Evolutionary conservation across 2,797 vertebrate genomes (phyloP), one percentile per base, ranked within the genome.

Genomic region (Fundulus diaphanus): DNA sequence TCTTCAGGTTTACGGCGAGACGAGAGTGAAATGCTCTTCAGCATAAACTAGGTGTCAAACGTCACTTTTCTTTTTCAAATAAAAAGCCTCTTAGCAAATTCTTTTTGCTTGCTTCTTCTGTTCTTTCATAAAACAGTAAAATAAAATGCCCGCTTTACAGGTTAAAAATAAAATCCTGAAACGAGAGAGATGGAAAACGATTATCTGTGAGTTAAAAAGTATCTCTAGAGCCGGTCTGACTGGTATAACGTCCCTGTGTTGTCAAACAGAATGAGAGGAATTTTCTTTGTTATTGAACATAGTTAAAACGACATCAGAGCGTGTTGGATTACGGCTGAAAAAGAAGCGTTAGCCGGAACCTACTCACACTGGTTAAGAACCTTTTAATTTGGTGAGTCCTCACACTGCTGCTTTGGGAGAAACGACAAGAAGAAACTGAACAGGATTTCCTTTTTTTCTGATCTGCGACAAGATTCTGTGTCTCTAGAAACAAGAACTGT

Each of bases 401-500:
- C 56, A 31, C 1, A 24, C 33, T 24, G 33, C 9, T 11, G 1
- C 33, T 35, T 63, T 63, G 18, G 9, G 22, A 37, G 7, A 33
- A 57, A 31, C 15, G 54, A 31, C 27, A 31, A 16, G 54, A 57
- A 31, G 27, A 57, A 16, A 16, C 9, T 11, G 16, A 16, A 20
- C 16, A n/a, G n/a, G n/a, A n/a, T 49, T 20, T 49, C 24, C 3
- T 0, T 20, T 33, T 31, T 59, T 35, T 22, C 0, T 3, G 0
- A 33, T 59, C 33, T 84, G 70, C 95, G 95, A 82, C 92, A 73
- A 2, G 92, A 95, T 3, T 95, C 94, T 7, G 92, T 94, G 75
- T 94, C 94, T 0, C 92, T 95, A 1, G 66, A 20, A 72, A 70
- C 63, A 77, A 67, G 24, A 85, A 73, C 46, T 87, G 80, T 73